Conservation (phyloP, 2,113 vertebrate species). For the Chunga burmeisteri region DNA sequence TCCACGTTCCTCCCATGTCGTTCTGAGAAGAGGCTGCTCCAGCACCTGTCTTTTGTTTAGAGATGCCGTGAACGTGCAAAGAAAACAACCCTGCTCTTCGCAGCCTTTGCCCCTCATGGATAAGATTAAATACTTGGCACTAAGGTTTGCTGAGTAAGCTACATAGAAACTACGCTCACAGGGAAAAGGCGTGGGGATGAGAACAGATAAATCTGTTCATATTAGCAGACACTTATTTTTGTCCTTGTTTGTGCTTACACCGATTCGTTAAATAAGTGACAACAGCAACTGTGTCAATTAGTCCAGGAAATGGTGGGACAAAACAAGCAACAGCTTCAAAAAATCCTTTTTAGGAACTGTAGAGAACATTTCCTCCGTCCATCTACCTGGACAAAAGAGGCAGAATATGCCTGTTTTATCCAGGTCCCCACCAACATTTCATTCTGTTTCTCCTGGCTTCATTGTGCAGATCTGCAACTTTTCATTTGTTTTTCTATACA, state of each 20-base stretch:
- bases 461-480: accelerated
- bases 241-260: slow-evolving; percentile 63
- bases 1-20: background rate
- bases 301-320: background rate
- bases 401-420: background rate
- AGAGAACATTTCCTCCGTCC: background rate
- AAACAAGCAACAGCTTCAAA: background rate
- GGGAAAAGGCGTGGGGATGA: slow-evolving; percentile 46
- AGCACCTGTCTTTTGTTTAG: background rate
- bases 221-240: slow-evolving; percentile 59
- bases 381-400: background rate
- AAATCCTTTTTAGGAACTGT: background rate
- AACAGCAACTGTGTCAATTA: slow-evolving; percentile 59
- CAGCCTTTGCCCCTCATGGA: background rate
- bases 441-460: background rate
- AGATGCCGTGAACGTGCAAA: accelerated
- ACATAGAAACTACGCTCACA: background rate
- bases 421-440: background rate
- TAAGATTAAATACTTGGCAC: background rate
- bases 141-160: background rate
- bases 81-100: background rate
- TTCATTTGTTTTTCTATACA: background rate
- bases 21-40: background rate
- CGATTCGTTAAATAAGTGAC: slow-evolving; percentile 32
- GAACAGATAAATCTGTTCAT: slow-evolving; percentile 39